Evolutionary conservation across 2,113 vertebrate genomes (phyloP).

Genomic region (Lagopus leucura): DNA sequence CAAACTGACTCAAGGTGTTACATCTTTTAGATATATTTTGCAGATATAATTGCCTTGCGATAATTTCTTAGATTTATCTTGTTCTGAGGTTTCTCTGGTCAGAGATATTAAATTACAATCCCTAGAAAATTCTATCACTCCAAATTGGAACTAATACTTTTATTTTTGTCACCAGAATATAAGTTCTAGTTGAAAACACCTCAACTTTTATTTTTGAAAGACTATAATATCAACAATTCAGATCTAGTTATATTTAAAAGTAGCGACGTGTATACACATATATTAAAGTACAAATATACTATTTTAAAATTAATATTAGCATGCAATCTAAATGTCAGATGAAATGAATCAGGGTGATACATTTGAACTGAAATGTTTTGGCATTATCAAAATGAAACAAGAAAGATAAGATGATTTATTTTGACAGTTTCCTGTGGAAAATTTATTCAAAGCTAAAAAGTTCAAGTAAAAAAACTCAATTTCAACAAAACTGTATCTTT

Average conservation of each 20-base stretch:
- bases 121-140: not conserved
- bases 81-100: not conserved
- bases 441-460: not conserved
- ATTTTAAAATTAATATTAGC: not conserved
- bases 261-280: not conserved
- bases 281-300: not conserved
- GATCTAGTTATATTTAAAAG: not conserved
- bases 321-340: constrained; percentile 19
- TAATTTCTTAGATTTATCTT: not conserved
- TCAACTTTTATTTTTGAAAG: not conserved
- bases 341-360: not conserved
- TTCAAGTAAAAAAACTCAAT: not conserved
- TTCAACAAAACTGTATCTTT: not conserved
- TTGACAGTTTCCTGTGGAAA: constrained; percentile 26
- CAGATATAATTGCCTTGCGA: not conserved
- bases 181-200: not conserved
- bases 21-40: not conserved
- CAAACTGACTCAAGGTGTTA: not conserved
- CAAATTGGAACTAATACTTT: not conserved
- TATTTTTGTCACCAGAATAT: not conserved
- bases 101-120: not conserved
- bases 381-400: constrained; percentile 31
- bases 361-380: constrained; percentile 38
- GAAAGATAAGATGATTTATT: constrained; percentile 33
- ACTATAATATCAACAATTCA: not conserved